Evolutionary conservation across 2,888 invertebrate species (phyloP), one percentile per base, ranked within the genome.

Genomic region (Vesta saturnalis): DNA sequence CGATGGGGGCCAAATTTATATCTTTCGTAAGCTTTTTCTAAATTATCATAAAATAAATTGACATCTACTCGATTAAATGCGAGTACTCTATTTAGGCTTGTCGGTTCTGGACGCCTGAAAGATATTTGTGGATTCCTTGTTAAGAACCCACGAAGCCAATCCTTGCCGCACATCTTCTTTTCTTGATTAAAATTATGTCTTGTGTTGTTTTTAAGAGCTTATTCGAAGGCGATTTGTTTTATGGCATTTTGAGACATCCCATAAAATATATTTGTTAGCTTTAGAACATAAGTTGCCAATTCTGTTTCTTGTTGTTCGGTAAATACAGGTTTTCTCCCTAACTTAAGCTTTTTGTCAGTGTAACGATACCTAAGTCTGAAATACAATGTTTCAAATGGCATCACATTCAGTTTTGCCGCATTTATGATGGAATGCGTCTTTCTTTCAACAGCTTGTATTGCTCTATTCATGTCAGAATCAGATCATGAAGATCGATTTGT

Each of bases 21-120:
- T 52, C 19, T 52, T 52, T 52, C 21, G 10, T 21, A 12, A 52
- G 12, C 52, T 52, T 52, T 19, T 21, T 52, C 21, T 21, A 52
- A 21, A 21, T 52, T 52, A 21, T 49, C 14, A 49, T 52, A 52
- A 52, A 52, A 52, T 52, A 52, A 52, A 52, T 52, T 52, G 19
- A 52, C 21, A 52, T 19, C 52, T 21, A 21, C 22, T 19, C 21
- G 21, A 52, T 21, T 52, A 21, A 52, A 52, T 6, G 52, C 52
- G 21, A 52, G 52, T 12, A 19, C 52, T 52, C 52, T 52, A 21
- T 52, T 52, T 52, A 52, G 21, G 21, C 52, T 52, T 21, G n/a
- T n/a, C n/a, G n/a, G n/a, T n/a, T n/a, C n/a, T n/a, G n/a, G n/a
- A n/a, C n/a, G n/a, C n/a, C n/a, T n/a, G n/a, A n/a, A n/a, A n/a